Percentiles rank a stretch among this genome's conserved stretches.
phyloP scores from a whole-genome alignment of 2,888 invertebrate species.

The Helobdella robusta region DNA sequence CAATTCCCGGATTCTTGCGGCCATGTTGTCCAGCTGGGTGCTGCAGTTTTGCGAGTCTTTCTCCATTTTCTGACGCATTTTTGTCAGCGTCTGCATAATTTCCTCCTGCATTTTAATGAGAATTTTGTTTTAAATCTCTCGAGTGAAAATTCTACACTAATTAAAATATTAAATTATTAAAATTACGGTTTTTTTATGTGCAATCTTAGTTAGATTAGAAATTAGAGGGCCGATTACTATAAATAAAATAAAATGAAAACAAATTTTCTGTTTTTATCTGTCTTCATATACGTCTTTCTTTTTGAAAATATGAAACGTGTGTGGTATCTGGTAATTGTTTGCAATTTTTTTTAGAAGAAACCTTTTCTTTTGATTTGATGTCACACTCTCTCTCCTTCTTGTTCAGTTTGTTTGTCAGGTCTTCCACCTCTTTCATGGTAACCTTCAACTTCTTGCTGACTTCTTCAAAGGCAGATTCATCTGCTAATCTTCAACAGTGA shows the following conservation, averaged over 20 bases:
- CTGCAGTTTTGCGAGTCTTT: conserved; percentile 66
- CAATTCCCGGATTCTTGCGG: conserved; percentile 52
- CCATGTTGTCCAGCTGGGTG: conserved; percentile 63
- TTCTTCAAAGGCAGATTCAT: conserved; percentile 62
- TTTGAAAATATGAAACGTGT: no score
- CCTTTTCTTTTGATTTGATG: conserved; percentile 72
- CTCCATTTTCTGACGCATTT: conserved; percentile 77
- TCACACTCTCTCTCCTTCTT: conserved; percentile 86
- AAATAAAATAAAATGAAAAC: no score
- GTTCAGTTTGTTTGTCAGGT: conserved; percentile 72
- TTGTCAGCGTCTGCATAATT: conserved; percentile 65
- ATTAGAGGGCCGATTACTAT: no score
- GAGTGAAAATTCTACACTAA: no score
- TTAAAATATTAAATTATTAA: no score
- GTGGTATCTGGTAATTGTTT: background rate
- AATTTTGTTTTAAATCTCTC: no score
- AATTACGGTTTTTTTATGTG: no score
- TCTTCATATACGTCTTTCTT: no score
- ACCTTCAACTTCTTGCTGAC: conserved; percentile 77
- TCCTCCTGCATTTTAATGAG: conserved; percentile 57
- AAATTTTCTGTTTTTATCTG: no score
- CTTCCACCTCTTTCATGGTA: conserved; percentile 75
- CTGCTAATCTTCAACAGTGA: background rate
- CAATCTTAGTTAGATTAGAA: no score
- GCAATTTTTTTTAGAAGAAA: conserved; percentile 37